Evolutionary conservation across 2,797 vertebrate species (phyloP).

Genomic region (Oophaga sylvatica): DNA sequence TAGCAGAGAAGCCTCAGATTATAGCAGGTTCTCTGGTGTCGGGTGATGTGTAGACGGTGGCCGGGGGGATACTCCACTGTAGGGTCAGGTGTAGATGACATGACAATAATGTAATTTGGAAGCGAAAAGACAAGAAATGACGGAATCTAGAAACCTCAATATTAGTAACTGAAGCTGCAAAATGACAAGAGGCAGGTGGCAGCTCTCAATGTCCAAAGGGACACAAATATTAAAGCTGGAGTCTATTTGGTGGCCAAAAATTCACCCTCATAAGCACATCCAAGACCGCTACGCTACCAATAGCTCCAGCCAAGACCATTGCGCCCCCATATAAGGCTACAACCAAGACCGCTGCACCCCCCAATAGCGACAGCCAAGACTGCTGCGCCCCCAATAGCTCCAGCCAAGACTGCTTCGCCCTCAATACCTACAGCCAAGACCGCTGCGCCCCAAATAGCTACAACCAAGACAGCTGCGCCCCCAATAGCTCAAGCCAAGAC

Average conservation of each 20-base stretch:
- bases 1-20: not conserved
- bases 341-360: not conserved
- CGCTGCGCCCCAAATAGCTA: no score
- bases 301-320: no score
- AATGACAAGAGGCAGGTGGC: not conserved
- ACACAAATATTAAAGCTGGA: not conserved
- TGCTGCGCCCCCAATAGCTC: not conserved
- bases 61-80: not conserved
- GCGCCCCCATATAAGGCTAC: not conserved
- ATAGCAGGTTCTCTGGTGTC: not conserved
- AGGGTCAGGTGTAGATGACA: not conserved
- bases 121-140: conserved; percentile 14
- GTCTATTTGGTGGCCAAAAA: not conserved
- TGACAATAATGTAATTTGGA: conserved; percentile 38
- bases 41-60: conserved; percentile 39
- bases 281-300: no score
- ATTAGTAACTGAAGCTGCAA: not conserved
- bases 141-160: not conserved
- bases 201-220: not conserved
- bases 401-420: no score
- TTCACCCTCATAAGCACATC: no score
- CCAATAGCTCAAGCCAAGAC: not conserved
- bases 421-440: not conserved
- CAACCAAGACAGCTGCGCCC: not conserved
- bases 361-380: no score